Evolutionary conservation across 1,140 invertebrate species (phyloP), one percentile per base, ranked within the genome.

Genomic region (Tetramorium simillimum): DNA sequence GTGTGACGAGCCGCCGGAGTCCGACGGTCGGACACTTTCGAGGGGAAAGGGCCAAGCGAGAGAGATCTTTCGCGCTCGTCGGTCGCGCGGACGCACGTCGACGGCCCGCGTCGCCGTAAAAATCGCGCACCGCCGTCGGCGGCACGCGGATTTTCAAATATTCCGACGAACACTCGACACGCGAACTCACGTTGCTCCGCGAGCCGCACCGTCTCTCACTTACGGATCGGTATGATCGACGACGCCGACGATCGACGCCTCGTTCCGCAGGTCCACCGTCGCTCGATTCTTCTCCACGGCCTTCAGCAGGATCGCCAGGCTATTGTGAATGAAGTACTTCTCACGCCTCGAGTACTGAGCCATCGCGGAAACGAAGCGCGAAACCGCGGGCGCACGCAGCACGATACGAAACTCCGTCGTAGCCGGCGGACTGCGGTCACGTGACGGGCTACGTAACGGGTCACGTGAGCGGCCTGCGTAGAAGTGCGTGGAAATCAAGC

Each of bases 221-320:
- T 94, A 97, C 96, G 96, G 96, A 93, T 97, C 97, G 16, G 97
- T 95, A 60, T 95, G 89, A 14, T 94, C 91, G 21, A 97, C 93
- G 43, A 86, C 91, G 51, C 97, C 97, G 89, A 95, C 96, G 75
- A 97, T 93, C 88, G 94, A 95, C 9, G 96, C 94, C 91, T 97
- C 97, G 93, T 97, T 97, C 84, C 96, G 94, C 43, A 97, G 93
- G 93, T 97, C 97, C 21, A 97, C 94, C n/a, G 96, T 97, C 6
- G 96, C 96, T 89, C 94, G 95, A 92, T 96, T 94, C n/a, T 96
- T 96, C 94, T 96, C 95, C 10, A 97, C 93, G 63, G 96, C 96
- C 95, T 96, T 96, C 69, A 97, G 93, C 87, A 97, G 94, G 90
- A 97, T 96, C 49, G 96, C 91, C 70, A 97, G 93, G 72, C 94